Conservation (phyloP, 2,113 vertebrate species). For the Bombycilla garrulus region DNA sequence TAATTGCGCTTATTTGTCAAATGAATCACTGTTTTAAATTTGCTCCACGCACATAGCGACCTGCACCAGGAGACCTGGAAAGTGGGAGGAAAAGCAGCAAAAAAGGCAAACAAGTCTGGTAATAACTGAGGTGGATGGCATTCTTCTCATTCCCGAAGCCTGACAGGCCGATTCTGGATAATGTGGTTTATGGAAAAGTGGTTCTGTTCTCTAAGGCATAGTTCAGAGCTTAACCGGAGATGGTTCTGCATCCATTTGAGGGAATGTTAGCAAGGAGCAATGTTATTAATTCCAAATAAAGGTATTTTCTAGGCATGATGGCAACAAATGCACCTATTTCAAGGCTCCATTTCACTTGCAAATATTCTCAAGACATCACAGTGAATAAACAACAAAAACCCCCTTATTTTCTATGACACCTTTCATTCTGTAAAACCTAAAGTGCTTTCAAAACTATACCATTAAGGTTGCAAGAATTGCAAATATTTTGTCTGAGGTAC, state of each 20-base stretch:
- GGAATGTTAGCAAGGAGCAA: background rate
- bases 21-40: background rate
- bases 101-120: background rate
- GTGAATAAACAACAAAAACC: background rate
- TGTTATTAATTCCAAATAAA: background rate
- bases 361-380: background rate
- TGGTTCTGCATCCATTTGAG: background rate
- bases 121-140: background rate
- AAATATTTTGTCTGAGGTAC: background rate
- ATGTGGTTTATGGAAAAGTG: background rate
- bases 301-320: background rate
- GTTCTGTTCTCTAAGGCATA: background rate
- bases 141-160: slow-evolving; percentile 12
- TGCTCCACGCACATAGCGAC: accelerated
- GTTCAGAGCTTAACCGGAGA: background rate
- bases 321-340: background rate
- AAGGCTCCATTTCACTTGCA: background rate
- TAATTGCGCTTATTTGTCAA: background rate
- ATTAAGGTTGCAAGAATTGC: background rate
- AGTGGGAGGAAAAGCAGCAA: background rate
- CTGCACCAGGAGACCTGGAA: background rate
- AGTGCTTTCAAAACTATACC: background rate
- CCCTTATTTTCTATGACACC: background rate
- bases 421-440: background rate
- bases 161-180: background rate